Evolutionary conservation across 2,797 vertebrate genomes (phyloP), one percentile per base, ranked within the genome.

Genomic region (Alosa sapidissima): DNA sequence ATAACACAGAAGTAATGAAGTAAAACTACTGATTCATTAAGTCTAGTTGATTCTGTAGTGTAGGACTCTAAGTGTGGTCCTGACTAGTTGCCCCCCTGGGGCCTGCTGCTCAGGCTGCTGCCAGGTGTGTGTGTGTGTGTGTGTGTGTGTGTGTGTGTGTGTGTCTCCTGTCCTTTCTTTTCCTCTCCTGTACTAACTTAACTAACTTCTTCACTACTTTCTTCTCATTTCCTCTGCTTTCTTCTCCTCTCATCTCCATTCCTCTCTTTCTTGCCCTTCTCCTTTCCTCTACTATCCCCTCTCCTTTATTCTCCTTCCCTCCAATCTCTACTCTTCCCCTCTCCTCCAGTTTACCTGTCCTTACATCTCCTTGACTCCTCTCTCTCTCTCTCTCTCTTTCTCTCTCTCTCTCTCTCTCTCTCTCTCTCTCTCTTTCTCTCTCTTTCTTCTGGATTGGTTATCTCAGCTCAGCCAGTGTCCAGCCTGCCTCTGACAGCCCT

Each of bases 361-460:
- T 51, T 62, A n/a, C 19, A 8, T 62, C 7, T 62, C n/a, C 54
- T 55, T 19, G 13, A 14, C 16, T 51, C 49, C 11, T 51, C 49
- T 55, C 13, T 54, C 52, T 54, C 52, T 28, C 60, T 65, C 60
- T 21, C 21, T 13, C 24, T 65, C 24, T 8, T 28, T n/a, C 24
- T 24, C 10, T 33, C 24, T 33, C 62, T 2, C n/a, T n/a, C 33
- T 10, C 62, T 33, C 11, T 14, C 28, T 68, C 62, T n/a, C 62
- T 14, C 28, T 36, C 21, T 24, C 21, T 5, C 21, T 24, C 21
- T 24, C 58, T 24, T 24, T 21, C 52, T 24, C 33, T 41, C 16
- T 45, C 13, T 24, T 28, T n/a, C 83, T 58, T 81, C 86, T 84
- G 86, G 21, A 41, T 55, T 21, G 24, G n/a, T 51, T 84, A 83